Conservation (phyloP, 2,888 invertebrate genomes). For the Leucoma salicis region DNA sequence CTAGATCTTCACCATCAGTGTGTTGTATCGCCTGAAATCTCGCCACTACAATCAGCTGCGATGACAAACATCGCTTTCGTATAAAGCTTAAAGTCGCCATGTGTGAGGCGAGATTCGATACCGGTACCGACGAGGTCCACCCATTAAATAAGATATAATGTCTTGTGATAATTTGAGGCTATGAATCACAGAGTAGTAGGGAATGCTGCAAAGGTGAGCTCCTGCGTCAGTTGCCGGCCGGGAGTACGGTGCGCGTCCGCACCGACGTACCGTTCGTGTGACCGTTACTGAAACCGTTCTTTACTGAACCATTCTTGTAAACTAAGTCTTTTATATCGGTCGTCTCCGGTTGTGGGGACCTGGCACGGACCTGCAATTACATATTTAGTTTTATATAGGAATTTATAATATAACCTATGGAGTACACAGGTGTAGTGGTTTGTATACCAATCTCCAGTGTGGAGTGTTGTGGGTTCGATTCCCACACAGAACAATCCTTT, state of each 20-base stretch:
- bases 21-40: too few relatives aligned
- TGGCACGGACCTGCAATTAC: slow-evolving; percentile 49
- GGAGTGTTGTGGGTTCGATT: too few relatives aligned
- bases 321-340: slow-evolving; percentile 46
- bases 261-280: slow-evolving; percentile 46
- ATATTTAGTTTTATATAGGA: not conserved
- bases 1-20: too few relatives aligned
- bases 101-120: slow-evolving; percentile 4
- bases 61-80: too few relatives aligned
- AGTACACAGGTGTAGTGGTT: too few relatives aligned
- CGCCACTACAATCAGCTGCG: too few relatives aligned
- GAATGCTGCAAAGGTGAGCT: slow-evolving; percentile 42
- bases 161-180: slow-evolving; percentile 38
- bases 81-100: not conserved
- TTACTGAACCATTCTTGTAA: slow-evolving; percentile 62
- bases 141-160: slow-evolving; percentile 31
- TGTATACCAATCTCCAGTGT: too few relatives aligned
- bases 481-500: too few relatives aligned
- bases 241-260: slow-evolving; percentile 68
- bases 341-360: slow-evolving; percentile 46
- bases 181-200: slow-evolving; percentile 56
- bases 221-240: slow-evolving; percentile 73
- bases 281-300: slow-evolving; percentile 69
- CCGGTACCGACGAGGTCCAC: slow-evolving; percentile 36
- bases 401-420: too few relatives aligned